These are phyloP conservation scores for Entomyzon cyanotis DNA, from an alignment of 2,113 vertebrate species.

Conservation along the genomic window DNA sequence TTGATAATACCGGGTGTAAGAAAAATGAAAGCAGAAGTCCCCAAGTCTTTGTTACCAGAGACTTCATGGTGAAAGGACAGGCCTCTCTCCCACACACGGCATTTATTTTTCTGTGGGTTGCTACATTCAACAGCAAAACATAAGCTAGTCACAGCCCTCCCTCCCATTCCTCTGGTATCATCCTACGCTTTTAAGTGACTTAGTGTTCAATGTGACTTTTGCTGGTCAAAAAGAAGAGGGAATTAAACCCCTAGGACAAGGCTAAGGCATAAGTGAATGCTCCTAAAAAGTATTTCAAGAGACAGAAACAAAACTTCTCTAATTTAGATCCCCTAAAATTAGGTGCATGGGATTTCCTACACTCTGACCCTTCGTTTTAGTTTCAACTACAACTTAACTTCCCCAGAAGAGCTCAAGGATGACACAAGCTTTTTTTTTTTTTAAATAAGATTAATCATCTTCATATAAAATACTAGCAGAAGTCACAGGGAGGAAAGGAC, in stretches of 20 bases:
- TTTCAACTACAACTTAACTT: slow-evolving; percentile 7
- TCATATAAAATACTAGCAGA: slow-evolving; percentile 22
- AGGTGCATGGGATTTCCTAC: not conserved
- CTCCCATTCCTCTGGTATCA: not conserved
- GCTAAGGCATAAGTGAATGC: not conserved
- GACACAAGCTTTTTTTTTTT: not conserved
- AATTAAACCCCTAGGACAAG: not conserved
- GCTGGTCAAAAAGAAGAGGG: not conserved
- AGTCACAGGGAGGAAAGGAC: slow-evolving; percentile 12
- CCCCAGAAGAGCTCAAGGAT: not conserved
- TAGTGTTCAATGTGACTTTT: not conserved
- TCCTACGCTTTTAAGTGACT: not conserved
- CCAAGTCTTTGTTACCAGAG: not conserved
- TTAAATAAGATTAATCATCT: not conserved
- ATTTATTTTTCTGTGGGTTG: not conserved
- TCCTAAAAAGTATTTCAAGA: not conserved
- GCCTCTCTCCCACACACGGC: not conserved
- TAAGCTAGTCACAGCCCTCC: not conserved
- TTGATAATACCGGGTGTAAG: not conserved
- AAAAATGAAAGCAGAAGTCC: not conserved
- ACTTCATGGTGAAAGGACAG: not conserved
- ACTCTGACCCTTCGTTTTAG: not conserved
- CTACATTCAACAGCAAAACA: not conserved
- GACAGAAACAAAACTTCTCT: slow-evolving; percentile 19
- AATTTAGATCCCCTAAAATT: slow-evolving; percentile 22